Base-by-base conservation (phyloP, 2,797 vertebrate species). In the Melanotaenia maccullochi region DNA sequence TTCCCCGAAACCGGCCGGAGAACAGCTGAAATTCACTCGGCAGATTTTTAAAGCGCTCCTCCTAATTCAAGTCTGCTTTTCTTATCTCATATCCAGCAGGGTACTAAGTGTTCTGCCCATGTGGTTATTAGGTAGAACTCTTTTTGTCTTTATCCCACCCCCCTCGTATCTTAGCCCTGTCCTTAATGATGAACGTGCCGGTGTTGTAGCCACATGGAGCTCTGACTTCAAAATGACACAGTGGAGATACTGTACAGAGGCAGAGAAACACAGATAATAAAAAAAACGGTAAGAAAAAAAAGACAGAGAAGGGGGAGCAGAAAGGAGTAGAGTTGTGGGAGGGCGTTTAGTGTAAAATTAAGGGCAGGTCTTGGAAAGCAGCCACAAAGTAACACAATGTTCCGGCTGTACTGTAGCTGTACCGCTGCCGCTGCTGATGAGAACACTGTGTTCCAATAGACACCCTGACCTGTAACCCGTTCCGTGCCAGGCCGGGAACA, bases 301-400 rank as follows among this genome's bases (percentile, higher is more conserved):
- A 16, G 47, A 25, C 58, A 28, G 42, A 28, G 59, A 20, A 9
- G 24, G 25, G 42, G 24, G 65, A 25, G 47, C 1, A 76, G 72
- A 81, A 62, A 55, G 55, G 78, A 49, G 76, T 33, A 60, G 81
- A 80, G 85, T 86, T 87, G 92, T 87, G 88, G 92, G 90, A 87
- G 92, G 92, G 92, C 73, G 87, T 86, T 91, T 88, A 88, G 93
- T 88, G 90, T 93, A 92, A 93, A 93, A 89, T 87, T 65, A 90
- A 93, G 93, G 94, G 95, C 94, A 94, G 94, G 94, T 94, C 92
- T 94, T 95, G 95, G 94, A 94, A 92, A 92, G 90, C 90, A 78
- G 94, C 94, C 94, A 95, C 94, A 94, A 94, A 95, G 94, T 95
- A 95, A 95, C 94, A 95, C 95, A 95, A 95, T 95, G 95, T 95